These are phyloP conservation scores for Pan paniscus DNA, from an alignment of 2,113 vertebrate genomes.

Conservation along the genomic window DNA sequence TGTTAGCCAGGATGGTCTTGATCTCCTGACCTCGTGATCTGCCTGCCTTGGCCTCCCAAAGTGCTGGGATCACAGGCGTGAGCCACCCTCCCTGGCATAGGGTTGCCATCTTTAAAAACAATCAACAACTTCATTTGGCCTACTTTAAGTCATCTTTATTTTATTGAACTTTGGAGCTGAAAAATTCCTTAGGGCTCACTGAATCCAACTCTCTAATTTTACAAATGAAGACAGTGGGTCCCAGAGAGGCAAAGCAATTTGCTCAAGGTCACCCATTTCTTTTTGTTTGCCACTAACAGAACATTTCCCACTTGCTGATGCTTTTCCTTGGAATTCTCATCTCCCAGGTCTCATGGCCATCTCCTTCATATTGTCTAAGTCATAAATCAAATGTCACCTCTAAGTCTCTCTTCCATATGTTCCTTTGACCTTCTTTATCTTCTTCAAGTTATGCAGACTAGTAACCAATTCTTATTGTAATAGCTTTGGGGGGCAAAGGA, in stretches of 20 bases:
- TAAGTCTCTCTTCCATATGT: not conserved
- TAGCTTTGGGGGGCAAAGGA: not conserved
- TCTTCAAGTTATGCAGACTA: not conserved
- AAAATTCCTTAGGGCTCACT: not conserved
- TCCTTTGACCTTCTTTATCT: not conserved
- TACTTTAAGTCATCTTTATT: constrained; percentile 7
- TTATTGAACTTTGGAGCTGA: not conserved
- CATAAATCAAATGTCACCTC: not conserved
- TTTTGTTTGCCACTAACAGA: not conserved
- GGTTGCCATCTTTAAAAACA: constrained; percentile 1
- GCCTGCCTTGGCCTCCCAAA: too few species aligned
- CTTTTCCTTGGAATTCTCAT: not conserved
- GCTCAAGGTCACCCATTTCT: not conserved
- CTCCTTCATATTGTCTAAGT: not conserved
- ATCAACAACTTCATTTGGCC: not conserved
- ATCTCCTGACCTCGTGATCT: too few species aligned
- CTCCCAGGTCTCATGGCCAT: not conserved
- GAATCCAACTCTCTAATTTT: not conserved
- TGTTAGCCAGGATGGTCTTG: too few species aligned
- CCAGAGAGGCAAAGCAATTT: not conserved
- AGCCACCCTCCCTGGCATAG: too few species aligned
- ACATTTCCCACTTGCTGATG: not conserved
- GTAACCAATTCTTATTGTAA: not conserved
- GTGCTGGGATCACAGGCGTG: too few species aligned
- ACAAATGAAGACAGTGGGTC: not conserved